Evolutionary conservation across 2,113 vertebrate species (phyloP).

Genomic region (Marmota monax): DNA sequence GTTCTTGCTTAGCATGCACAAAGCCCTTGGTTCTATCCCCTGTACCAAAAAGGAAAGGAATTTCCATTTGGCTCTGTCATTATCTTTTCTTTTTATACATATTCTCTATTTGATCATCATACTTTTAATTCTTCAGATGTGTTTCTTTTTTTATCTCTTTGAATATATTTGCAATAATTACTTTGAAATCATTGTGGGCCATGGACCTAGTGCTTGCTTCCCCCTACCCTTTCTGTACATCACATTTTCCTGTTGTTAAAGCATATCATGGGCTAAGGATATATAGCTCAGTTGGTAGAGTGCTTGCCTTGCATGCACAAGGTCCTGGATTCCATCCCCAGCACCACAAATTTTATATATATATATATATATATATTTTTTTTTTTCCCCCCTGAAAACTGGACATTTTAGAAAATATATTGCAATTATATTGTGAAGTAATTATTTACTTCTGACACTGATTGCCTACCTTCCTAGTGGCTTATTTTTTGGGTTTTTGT

Average conservation of each 20-base stretch:
- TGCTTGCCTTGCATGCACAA: too few relatives aligned
- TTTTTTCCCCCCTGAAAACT: neutral
- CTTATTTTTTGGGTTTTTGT: neutral
- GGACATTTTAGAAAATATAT: neutral
- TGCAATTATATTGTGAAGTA: neutral
- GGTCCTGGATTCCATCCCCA: too few relatives aligned
- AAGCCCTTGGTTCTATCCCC: neutral
- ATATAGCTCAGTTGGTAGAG: too few relatives aligned
- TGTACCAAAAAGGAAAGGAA: neutral
- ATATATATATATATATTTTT: too few relatives aligned
- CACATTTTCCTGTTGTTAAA: neutral
- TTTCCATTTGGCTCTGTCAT: neutral
- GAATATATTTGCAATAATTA: conserved; percentile 12
- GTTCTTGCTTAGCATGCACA: neutral
- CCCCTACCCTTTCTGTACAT: neutral
- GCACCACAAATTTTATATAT: too few relatives aligned
- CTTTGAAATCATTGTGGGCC: neutral
- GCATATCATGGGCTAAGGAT: neutral
- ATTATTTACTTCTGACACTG: conserved; percentile 4
- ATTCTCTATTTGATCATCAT: neutral
- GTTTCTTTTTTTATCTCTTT: neutral
- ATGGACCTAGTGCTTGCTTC: neutral
- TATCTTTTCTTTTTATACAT: neutral
- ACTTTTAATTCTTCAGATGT: conserved; percentile 1
- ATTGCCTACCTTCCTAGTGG: neutral